A percentile compares a stretch with the other conserved stretches of the same genome.
These are phyloP conservation scores for Heterodera filipjevi DNA, from an alignment of 2,888 invertebrate species.

Conservation along the genomic window DNA sequence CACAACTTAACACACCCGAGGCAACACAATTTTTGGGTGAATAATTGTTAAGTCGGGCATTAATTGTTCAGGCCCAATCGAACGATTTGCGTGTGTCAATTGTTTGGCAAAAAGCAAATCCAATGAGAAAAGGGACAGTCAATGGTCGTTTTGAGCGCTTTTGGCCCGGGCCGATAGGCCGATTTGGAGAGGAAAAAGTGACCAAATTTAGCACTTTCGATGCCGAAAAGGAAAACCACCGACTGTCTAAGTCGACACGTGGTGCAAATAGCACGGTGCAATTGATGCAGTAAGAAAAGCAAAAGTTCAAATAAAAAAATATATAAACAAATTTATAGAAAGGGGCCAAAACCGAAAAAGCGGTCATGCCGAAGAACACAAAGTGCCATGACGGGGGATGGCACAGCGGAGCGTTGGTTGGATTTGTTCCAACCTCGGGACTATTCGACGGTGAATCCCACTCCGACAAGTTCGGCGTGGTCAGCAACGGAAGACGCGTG, in stretches of 20 bases:
- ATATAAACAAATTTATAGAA: not conserved
- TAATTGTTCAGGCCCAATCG: not conserved
- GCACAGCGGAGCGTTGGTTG: not conserved
- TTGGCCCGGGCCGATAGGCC: not conserved
- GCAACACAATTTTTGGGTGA: too few species aligned
- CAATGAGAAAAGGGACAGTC: not conserved
- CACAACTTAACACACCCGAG: not conserved
- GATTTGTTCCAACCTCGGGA: not conserved
- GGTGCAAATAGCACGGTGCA: not conserved
- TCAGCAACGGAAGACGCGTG: not conserved
- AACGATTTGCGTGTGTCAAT: not conserved
- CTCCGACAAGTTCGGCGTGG: not conserved
- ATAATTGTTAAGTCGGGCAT: not conserved
- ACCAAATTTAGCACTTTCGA: not conserved
- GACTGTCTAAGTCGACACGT: not conserved
- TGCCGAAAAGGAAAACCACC: not conserved
- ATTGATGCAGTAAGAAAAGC: not conserved
- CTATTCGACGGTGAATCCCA: not conserved
- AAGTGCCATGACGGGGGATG: not conserved
- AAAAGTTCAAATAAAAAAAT: not conserved
- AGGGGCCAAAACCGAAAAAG: not conserved
- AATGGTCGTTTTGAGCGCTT: not conserved
- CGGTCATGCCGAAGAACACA: not conserved
- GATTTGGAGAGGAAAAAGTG: not conserved
- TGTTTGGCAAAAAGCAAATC: not conserved